Base-by-base conservation (phyloP, 1,140 invertebrate genomes). In the Sycophila sp. region DNA sequence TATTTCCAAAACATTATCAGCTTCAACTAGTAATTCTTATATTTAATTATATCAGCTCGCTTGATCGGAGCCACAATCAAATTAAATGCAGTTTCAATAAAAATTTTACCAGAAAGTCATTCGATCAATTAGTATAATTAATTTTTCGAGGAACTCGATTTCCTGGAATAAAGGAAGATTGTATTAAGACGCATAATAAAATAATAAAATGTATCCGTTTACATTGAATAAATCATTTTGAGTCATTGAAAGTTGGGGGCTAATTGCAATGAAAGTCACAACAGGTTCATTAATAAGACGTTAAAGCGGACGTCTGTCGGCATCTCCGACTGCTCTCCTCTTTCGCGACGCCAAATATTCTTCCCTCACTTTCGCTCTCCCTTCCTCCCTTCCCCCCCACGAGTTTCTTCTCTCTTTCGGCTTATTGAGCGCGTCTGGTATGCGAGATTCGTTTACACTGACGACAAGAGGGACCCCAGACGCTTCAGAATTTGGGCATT, bases 351-450 rank as follows among this genome's bases (percentile, higher is more conserved):
- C 26, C 22, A 42, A 51, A 28, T 55, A 34, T 49, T 69, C 58
- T 69, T 59, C 38, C 19, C 51, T 56, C 51, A 32, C 53, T 60
- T 73, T 66, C 51, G 19, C 59, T 67, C 53, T 71, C 67, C 47
- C 30, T 28, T 51, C 40, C 58, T 70, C n/a, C n/a, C n/a, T n/a
- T n/a, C n/a, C n/a, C n/a, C n/a, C n/a, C n/a, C n/a, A n/a, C n/a
- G n/a, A n/a, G n/a, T 75, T 71, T 40, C 49, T 58, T 59, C 71
- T 69, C 68, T 62, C 55, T 58, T 71, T 67, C 69, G 71, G 74
- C 78, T 82, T 78, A 82, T 81, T 80, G 80, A 82, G 76, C 71
- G 75, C 76, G 81, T 82, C 78, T 80, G 81, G 81, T 79, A 80
- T 81, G 80, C 76, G 74, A 75, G 78, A 70, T 69, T 75, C 72